Conservation (phyloP, 2,888 invertebrate species). For the Cartodere bifasciata region DNA sequence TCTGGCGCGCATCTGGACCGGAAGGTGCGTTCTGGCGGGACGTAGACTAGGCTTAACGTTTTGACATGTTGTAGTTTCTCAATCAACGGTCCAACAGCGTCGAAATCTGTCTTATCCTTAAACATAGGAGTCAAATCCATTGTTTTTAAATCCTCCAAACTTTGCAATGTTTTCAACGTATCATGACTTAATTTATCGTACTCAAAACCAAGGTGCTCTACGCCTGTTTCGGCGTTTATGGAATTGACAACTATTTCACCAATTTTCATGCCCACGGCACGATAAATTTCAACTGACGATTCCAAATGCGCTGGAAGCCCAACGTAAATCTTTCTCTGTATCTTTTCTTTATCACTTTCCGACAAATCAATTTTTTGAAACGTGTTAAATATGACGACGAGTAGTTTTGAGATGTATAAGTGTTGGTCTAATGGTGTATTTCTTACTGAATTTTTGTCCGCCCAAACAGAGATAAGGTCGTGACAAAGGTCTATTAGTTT, state of each 20-base stretch:
- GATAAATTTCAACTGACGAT: conserved; percentile 43
- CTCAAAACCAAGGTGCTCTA: conserved; percentile 48
- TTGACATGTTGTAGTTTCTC: not conserved
- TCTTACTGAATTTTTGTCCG: conserved; percentile 47
- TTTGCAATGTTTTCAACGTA: conserved; percentile 38
- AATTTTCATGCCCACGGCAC: conserved; percentile 62
- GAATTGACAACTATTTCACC: conserved; percentile 50
- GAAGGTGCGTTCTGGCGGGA: conserved; percentile 25
- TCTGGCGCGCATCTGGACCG: conserved; percentile 7
- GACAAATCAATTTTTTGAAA: conserved; percentile 29
- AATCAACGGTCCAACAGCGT: too few relatives aligned
- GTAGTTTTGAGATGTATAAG: conserved; percentile 52
- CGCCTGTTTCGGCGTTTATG: conserved; percentile 29
- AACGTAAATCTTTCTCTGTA: conserved; percentile 43
- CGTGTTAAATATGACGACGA: conserved; percentile 45
- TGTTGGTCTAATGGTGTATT: conserved; percentile 57
- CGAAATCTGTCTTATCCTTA: conserved; percentile 16
- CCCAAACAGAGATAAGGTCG: conserved; percentile 53
- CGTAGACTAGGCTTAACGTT: conserved; percentile 15
- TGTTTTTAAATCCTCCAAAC: conserved; percentile 35
- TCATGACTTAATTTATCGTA: conserved; percentile 43
- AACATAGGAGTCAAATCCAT: conserved; percentile 25
- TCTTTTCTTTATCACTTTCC: conserved; percentile 25
- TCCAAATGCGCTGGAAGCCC: conserved; percentile 61
- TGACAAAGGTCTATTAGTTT: conserved; percentile 36